Conservation (phyloP, 1,140 invertebrate genomes). For the Caenorhabditis tropicalis region DNA sequence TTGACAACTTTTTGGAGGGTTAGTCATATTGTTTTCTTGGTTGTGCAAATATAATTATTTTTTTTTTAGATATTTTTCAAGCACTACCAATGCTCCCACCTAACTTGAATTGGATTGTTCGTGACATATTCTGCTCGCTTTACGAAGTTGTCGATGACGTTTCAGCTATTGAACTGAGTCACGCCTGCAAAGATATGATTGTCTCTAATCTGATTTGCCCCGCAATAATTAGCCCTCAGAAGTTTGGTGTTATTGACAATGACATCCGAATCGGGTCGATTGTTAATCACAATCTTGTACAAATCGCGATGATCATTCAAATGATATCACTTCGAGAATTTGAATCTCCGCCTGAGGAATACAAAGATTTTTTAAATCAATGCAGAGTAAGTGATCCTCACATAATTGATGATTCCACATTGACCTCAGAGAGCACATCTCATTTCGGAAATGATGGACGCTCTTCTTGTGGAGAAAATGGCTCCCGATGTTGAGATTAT, state of each 20-base stretch:
- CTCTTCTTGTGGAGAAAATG: neutral
- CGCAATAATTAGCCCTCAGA: slow-evolving; percentile 2
- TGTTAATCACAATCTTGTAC: neutral
- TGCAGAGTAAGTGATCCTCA: neutral
- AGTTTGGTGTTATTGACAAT: slow-evolving; percentile 14
- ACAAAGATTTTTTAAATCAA: slow-evolving; percentile 11
- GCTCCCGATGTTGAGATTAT: slow-evolving; percentile 8
- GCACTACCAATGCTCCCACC: slow-evolving; percentile 15
- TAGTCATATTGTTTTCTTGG: neutral
- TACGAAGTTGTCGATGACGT: slow-evolving; percentile 15
- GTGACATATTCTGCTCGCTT: neutral
- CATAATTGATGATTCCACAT: too few species aligned
- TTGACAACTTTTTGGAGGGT: slow-evolving; percentile 11
- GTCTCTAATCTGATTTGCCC: neutral
- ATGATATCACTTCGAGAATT: slow-evolving; percentile 17
- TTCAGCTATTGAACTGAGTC: neutral
- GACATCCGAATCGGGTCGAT: neutral
- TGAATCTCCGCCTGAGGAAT: neutral
- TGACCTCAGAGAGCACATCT: neutral
- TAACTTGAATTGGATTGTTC: slow-evolving; percentile 3
- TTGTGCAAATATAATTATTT: too few species aligned
- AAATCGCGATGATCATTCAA: slow-evolving; percentile 31
- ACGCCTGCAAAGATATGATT: slow-evolving; percentile 26
- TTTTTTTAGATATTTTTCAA: neutral
- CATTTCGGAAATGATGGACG: slow-evolving; percentile 14